Base-by-base conservation (phyloP, 2,113 vertebrate species). In the Grammomys surdaster region DNA sequence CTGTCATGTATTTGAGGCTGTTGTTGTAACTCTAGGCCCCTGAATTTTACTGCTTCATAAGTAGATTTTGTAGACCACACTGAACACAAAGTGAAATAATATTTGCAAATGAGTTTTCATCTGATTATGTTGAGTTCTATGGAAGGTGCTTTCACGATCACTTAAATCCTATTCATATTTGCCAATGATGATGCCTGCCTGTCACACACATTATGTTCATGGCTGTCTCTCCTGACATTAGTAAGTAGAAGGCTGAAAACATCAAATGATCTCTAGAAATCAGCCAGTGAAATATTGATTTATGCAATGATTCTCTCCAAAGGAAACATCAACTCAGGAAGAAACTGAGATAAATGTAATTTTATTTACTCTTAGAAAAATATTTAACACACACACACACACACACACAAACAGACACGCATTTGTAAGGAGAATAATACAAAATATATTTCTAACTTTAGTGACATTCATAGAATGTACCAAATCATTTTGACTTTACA, bases 1-100 rank as follows among this genome's bases (percentile, higher is more conserved):
- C 72, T 12, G 12, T 7, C 82, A 48, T n/a, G 43, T 0, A 0
- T 63, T 97, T 93, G 12, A 69, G 40, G 80, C 72, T 94, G 36
- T 90, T 24, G 76, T 20, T 87, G 60, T 48, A 89, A 97, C 97
- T 98, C 92, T 94, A 70, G 75, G 40, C n/a, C 81, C 67, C 48
- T 96, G 43, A 60, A 20, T 4, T 97, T 98, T 96, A 92, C 11
- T 54, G 54, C 96, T 87, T 97, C 80, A 73, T 75, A 81, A 22
- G 51, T 85, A 58, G 46, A 67, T 4, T 70, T 70, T 72, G 77
- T 56, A 43, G 16, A 54, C 33, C 73, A 11, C 28, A 77, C 16
- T 96, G 94, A 96, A 97, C 93, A 96, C n/a, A 87, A 95, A 98
- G 73, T 6, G 93, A 63, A 90, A 95, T 19, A 90, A 10, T 33